A percentile compares a stretch with the other conserved stretches of the same genome.
Conservation (phyloP, 2,888 invertebrate genomes). For the Dasypolia templi region DNA sequence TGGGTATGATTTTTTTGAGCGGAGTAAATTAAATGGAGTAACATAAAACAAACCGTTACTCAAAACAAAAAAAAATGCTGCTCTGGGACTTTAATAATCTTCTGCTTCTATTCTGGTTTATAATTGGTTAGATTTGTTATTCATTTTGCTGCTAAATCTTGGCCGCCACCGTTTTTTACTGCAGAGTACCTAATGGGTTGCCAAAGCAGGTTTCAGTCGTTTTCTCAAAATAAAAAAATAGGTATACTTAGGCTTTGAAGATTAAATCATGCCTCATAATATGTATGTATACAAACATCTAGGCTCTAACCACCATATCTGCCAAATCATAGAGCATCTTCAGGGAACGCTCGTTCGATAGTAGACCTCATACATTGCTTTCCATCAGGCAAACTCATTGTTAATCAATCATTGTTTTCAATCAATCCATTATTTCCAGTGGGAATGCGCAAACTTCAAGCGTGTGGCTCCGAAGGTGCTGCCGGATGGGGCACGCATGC, state of each 20-base stretch:
- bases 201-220: background rate
- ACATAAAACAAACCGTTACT: slow-evolving; percentile 30
- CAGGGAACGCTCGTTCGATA: background rate
- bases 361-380: background rate
- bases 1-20: slow-evolving; percentile 24
- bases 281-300: background rate
- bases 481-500: slow-evolving; percentile 95
- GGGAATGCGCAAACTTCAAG: slow-evolving; percentile 95
- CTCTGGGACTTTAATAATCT: slow-evolving; percentile 11
- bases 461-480: slow-evolving; percentile 93
- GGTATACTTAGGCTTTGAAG: background rate
- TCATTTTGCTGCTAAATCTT: background rate
- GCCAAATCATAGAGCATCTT: background rate
- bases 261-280: background rate
- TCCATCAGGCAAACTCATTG: background rate
- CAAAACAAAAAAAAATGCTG: slow-evolving; percentile 27
- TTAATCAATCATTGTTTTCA: too few species aligned
- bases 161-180: background rate
- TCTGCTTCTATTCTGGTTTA: slow-evolving; percentile 9
- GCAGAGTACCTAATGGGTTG: background rate
- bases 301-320: background rate
- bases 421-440: slow-evolving; percentile 78
- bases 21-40: slow-evolving; percentile 22
- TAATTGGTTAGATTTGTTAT: background rate
- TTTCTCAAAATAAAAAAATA: background rate